Evolutionary conservation across 2,113 vertebrate genomes (phyloP).

Genomic region (Gallinago media): DNA sequence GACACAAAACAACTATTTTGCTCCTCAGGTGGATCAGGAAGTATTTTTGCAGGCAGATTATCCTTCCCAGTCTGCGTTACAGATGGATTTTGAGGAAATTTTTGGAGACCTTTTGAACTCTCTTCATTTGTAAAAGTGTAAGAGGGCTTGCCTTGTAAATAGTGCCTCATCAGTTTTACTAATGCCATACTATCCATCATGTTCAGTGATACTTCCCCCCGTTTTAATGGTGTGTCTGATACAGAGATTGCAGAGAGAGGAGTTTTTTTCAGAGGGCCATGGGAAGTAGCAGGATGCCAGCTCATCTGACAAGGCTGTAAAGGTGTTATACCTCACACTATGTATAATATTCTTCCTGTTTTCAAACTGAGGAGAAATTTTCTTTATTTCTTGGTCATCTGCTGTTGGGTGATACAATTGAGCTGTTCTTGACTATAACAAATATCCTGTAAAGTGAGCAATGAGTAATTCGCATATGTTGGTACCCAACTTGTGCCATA

Average conservation of each 20-base stretch:
- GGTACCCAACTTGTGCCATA: neutral
- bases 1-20: neutral
- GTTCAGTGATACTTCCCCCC: neutral
- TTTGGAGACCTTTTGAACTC: neutral
- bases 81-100: neutral
- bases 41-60: neutral
- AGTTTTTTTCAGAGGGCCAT: neutral
- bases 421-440: neutral
- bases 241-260: neutral
- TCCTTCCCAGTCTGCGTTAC: neutral
- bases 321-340: neutral
- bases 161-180: neutral
- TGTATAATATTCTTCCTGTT: neutral
- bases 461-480: neutral
- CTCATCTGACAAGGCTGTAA: neutral
- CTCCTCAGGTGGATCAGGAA: neutral
- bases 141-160: neutral
- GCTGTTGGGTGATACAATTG: neutral
- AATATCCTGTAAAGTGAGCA: neutral
- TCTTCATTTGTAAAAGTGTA: neutral
- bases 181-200: neutral
- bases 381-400: neutral
- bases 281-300: neutral
- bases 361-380: neutral
- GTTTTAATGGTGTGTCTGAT: neutral